Evolutionary conservation across 2,113 vertebrate species (phyloP).

Genomic region (Crotalus horridus): DNA sequence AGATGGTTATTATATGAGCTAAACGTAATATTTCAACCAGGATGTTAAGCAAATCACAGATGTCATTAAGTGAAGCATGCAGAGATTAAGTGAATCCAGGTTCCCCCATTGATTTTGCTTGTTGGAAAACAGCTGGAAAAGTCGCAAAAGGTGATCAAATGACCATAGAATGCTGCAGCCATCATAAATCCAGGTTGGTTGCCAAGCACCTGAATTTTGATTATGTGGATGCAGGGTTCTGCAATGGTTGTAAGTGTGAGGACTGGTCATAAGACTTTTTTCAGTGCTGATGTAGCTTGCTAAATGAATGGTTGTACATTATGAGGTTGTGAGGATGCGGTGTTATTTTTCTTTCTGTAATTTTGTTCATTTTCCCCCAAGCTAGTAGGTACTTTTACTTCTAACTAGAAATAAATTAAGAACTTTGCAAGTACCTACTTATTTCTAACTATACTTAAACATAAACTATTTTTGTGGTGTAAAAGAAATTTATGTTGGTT

Average conservation of each 20-base stretch:
- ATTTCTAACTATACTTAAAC: background rate
- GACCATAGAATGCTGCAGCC: background rate
- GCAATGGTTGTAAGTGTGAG: background rate
- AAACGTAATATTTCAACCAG: background rate
- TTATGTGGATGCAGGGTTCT: background rate
- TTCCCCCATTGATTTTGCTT: background rate
- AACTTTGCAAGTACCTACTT: background rate
- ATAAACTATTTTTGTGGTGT: background rate
- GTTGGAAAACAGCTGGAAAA: background rate
- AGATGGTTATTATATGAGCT: background rate
- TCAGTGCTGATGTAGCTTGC: background rate
- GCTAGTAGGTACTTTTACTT: conserved; percentile 8
- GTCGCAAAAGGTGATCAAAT: background rate
- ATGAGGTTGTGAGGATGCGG: background rate
- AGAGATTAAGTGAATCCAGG: background rate
- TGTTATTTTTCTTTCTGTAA: background rate
- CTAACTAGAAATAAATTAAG: background rate
- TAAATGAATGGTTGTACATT: background rate
- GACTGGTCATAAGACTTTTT: background rate
- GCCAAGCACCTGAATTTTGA: background rate
- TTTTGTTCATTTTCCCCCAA: background rate
- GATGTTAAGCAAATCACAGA: background rate
- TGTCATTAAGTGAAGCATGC: background rate
- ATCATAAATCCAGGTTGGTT: background rate
- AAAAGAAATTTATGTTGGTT: background rate